These are phyloP conservation scores for Hemithea aestivaria DNA, from an alignment of 2,888 invertebrate genomes.

Conservation along the genomic window DNA sequence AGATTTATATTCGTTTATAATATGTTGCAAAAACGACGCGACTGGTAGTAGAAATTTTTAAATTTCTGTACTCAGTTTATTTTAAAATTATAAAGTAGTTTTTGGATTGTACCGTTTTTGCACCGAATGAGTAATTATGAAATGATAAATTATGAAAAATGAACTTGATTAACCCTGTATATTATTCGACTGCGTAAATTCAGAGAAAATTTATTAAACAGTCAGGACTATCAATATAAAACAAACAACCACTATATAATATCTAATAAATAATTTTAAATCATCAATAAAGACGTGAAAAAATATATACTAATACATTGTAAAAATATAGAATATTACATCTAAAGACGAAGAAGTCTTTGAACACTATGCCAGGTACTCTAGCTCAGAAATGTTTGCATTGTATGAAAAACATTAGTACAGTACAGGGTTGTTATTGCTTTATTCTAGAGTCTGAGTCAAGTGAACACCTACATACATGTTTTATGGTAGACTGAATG, in stretches of 20 bases:
- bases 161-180: constrained; percentile 18
- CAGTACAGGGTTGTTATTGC: background rate
- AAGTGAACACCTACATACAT: too few relatives aligned
- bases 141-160: constrained; percentile 4
- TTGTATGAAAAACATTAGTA: constrained; percentile 3
- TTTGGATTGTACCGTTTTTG: too few relatives aligned
- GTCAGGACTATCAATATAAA: constrained; percentile 4
- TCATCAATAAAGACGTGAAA: constrained; percentile 8
- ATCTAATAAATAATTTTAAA: constrained; percentile 10
- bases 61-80: too few relatives aligned
- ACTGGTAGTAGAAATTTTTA: too few relatives aligned
- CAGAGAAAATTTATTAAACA: background rate
- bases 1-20: too few relatives aligned
- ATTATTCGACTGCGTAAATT: constrained; percentile 6
- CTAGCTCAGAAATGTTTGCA: constrained; percentile 13
- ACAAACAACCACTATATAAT: constrained; percentile 2
- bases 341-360: constrained; percentile 20
- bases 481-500: too few relatives aligned
- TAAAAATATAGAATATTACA: constrained; percentile 6
- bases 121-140: too few relatives aligned
- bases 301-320: constrained; percentile 4
- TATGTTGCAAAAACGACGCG: too few relatives aligned
- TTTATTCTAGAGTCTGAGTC: too few relatives aligned
- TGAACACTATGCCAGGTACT: constrained; percentile 23
- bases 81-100: too few relatives aligned